Percentiles rank a stretch among this genome's conserved stretches.
These are phyloP conservation scores for Gila orcuttii DNA, from an alignment of 2,113 vertebrate species.

Conservation along the genomic window DNA sequence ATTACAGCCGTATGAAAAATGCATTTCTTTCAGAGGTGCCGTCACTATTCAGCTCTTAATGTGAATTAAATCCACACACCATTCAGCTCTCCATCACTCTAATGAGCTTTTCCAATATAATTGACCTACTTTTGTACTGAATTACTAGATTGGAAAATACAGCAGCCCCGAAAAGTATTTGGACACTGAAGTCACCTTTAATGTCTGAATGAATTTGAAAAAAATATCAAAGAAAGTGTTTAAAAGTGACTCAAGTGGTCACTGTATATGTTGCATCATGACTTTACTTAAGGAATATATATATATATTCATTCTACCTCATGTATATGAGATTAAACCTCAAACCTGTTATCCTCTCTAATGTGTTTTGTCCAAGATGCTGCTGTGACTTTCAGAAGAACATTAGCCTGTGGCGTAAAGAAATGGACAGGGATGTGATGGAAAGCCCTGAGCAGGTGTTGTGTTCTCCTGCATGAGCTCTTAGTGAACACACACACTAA, in stretches of 20 bases:
- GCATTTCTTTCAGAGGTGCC: neutral
- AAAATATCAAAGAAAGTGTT: neutral
- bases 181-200: neutral
- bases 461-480: neutral
- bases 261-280: neutral
- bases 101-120: slow-evolving; percentile 13
- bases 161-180: neutral
- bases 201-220: neutral
- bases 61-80: neutral
- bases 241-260: neutral
- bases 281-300: too few relatives aligned
- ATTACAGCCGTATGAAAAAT: slow-evolving; percentile 37
- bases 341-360: neutral
- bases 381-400: neutral
- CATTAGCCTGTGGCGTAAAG: neutral
- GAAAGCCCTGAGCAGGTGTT: neutral
- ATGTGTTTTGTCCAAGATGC: neutral
- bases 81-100: slow-evolving; percentile 29
- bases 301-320: neutral
- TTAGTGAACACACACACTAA: neutral
- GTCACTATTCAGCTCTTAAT: neutral
- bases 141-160: neutral
- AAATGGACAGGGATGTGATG: neutral
- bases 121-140: neutral
- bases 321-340: neutral